These are phyloP conservation scores for Hemicentrotus pulcherrimus DNA, from an alignment of 35 echinoderm and acorn worm genomes.

Conservation along the genomic window DNA sequence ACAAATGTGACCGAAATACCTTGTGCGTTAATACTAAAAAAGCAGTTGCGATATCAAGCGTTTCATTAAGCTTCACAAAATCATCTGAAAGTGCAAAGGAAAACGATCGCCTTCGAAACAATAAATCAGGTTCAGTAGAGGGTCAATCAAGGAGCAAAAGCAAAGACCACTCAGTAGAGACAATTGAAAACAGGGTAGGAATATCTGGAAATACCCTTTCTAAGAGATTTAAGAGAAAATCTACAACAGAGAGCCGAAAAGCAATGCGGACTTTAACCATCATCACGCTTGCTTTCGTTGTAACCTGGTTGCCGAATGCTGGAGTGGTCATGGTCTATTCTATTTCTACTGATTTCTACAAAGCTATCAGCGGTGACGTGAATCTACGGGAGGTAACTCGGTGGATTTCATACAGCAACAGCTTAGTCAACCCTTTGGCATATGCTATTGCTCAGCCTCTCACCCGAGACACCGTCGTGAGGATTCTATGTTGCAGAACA, in stretches of 20 bases:
- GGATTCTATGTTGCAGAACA: too few relatives aligned
- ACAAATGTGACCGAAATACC: too few relatives aligned
- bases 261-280: neutral
- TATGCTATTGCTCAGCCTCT: conserved; percentile 25
- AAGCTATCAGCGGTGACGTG: neutral
- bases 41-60: too few relatives aligned
- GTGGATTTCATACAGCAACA: conserved; percentile 11
- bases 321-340: neutral
- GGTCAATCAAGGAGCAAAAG: neutral
- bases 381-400: neutral
- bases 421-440: neutral
- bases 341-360: neutral
- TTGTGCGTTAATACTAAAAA: neutral
- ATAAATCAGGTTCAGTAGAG: neutral
- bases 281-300: neutral
- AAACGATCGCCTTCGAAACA: neutral
- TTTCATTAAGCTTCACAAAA: neutral
- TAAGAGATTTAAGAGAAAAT: neutral
- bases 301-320: neutral
- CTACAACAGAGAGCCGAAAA: neutral
- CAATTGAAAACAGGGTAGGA: neutral
- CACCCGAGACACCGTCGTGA: neutral
- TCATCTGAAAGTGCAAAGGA: neutral
- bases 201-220: neutral
- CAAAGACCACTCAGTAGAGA: neutral